Percentiles rank a stretch among this genome's conserved stretches.
These are phyloP conservation scores for Tyria jacobaeae DNA, from an alignment of 2,888 invertebrate genomes.

Conservation along the genomic window DNA sequence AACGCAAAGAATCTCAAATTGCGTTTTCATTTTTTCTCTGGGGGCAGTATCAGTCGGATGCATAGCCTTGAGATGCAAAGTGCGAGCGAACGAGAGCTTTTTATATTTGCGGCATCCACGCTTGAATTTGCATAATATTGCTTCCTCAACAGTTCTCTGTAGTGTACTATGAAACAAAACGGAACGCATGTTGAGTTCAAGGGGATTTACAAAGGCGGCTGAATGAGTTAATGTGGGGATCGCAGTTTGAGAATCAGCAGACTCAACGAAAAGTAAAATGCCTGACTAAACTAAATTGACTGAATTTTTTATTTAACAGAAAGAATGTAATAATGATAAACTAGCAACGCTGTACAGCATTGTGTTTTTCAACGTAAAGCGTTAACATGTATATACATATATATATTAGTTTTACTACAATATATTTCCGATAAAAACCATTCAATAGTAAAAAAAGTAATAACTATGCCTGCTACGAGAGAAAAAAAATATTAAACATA, in stretches of 20 bases:
- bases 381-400: too few relatives aligned
- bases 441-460: too few relatives aligned
- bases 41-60: constrained; percentile 82
- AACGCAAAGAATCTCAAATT: constrained; percentile 84
- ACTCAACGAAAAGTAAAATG: not conserved
- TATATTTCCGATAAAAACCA: too few relatives aligned
- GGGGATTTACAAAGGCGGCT: constrained; percentile 42
- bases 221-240: constrained; percentile 31
- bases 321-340: too few relatives aligned
- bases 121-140: constrained; percentile 86
- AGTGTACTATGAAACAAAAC: constrained; percentile 72
- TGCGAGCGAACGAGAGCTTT: constrained; percentile 79
- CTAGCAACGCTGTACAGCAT: too few relatives aligned
- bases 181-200: constrained; percentile 57
- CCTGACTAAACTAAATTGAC: not conserved
- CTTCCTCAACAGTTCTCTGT: constrained; percentile 83
- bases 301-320: too few relatives aligned
- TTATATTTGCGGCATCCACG: constrained; percentile 84
- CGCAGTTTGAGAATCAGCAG: constrained; percentile 31
- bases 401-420: too few relatives aligned
- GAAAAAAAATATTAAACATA: too few relatives aligned
- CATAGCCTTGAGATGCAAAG: constrained; percentile 86
- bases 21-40: constrained; percentile 82
- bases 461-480: too few relatives aligned
- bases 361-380: too few relatives aligned